A percentile compares a stretch with the other conserved stretches of the same genome.
phyloP scores from a whole-genome alignment of 2,113 vertebrate species.

The Lepisosteus osseus region DNA sequence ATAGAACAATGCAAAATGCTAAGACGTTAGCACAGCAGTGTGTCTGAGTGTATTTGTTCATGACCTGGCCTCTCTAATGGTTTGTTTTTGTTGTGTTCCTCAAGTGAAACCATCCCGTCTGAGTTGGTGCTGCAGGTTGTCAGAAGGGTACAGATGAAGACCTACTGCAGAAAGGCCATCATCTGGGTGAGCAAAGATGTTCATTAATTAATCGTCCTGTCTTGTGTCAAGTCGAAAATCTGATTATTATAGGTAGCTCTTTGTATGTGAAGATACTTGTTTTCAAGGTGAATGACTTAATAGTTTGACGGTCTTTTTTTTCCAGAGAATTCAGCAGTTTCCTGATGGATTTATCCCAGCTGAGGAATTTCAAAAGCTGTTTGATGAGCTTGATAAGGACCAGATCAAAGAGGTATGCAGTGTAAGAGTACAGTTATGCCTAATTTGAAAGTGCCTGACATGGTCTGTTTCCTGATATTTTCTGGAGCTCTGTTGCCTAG shows the following conservation, averaged over 20 bases:
- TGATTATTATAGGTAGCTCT: neutral
- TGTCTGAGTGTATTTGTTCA: neutral
- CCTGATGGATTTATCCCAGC: slow-evolving; percentile 55
- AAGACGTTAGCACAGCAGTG: neutral
- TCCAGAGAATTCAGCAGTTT: slow-evolving; percentile 51
- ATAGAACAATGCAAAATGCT: too few relatives aligned
- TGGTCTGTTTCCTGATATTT: neutral
- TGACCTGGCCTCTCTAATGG: too few relatives aligned
- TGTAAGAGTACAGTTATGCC: neutral
- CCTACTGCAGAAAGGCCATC: slow-evolving; percentile 70
- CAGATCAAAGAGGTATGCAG: slow-evolving; percentile 62
- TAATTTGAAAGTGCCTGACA: neutral
- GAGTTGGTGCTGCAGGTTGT: slow-evolving; percentile 69
- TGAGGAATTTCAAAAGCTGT: slow-evolving; percentile 76
- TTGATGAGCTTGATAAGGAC: slow-evolving; percentile 83
- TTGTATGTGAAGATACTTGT: neutral
- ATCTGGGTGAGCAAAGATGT: slow-evolving; percentile 55
- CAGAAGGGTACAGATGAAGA: slow-evolving; percentile 70
- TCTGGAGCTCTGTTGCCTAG: neutral
- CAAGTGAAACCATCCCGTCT: slow-evolving; percentile 59
- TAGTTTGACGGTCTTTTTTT: neutral
- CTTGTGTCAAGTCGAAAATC: too few relatives aligned
- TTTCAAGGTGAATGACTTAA: neutral
- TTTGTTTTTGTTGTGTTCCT: slow-evolving; percentile 2
- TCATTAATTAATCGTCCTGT: neutral